Evolutionary conservation across 2,113 vertebrate genomes (phyloP).

Genomic region (Mionectes macconnelli): DNA sequence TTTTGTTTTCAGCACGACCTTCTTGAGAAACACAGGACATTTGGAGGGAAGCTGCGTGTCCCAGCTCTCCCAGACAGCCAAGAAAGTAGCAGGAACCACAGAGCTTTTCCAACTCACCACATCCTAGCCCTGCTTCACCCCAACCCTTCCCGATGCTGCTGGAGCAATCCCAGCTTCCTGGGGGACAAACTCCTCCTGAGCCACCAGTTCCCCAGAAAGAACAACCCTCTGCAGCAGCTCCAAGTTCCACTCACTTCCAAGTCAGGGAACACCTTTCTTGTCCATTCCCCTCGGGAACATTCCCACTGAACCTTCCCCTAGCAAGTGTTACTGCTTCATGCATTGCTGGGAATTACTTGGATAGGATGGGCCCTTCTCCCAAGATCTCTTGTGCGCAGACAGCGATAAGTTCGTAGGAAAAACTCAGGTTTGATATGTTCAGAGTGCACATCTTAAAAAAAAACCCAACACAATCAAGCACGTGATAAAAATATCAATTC

Average conservation of each 20-base stretch:
- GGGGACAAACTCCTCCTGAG: background rate
- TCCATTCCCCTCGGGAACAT: background rate
- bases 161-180: background rate
- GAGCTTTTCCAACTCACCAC: background rate
- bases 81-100: conserved; percentile 32
- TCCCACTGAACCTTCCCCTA: background rate
- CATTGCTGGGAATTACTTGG: background rate
- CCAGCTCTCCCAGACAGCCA: conserved; percentile 58
- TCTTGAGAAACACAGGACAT: background rate
- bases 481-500: conserved; percentile 79
- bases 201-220: background rate
- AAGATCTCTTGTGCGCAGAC: conserved; percentile 79
- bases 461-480: conserved; percentile 73
- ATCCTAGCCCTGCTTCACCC: background rate
- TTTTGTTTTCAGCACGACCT: background rate
- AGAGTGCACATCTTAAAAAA: conserved; percentile 77
- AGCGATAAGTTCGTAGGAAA: conserved; percentile 80
- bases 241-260: background rate
- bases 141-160: background rate
- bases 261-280: conserved; percentile 24
- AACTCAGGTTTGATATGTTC: conserved; percentile 78
- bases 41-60: conserved; percentile 1
- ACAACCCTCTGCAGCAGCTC: background rate
- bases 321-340: conserved; percentile 29
- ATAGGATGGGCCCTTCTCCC: conserved; percentile 55